phyloP scores from a whole-genome alignment of 2,797 vertebrate genomes.

The Falco biarmicus region DNA sequence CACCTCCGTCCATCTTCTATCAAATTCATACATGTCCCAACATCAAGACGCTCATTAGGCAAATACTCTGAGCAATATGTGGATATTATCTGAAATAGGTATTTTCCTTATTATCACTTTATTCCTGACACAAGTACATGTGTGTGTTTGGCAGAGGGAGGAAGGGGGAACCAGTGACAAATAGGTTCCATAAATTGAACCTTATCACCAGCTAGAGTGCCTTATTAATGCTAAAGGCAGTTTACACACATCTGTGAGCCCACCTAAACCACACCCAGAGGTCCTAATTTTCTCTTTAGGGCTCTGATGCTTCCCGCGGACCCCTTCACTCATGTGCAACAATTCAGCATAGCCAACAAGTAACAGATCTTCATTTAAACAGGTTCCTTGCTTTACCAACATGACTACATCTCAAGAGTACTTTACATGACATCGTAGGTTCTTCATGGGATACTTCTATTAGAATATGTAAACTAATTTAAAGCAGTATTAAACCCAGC shows the following conservation, averaged over 20 bases:
- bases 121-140: not conserved
- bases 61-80: not conserved
- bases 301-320: not conserved
- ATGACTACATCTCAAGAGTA: slow-evolving; percentile 26
- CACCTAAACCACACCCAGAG: slow-evolving; percentile 18
- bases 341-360: not conserved
- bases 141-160: not conserved
- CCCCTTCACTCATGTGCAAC: not conserved
- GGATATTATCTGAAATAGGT: not conserved
- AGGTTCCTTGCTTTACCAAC: slow-evolving; percentile 3
- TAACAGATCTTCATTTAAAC: slow-evolving; percentile 22
- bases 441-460: slow-evolving; percentile 34
- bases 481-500: slow-evolving; percentile 6
- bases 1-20: not conserved
- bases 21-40: not conserved
- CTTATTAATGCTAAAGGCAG: not conserved
- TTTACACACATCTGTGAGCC: slow-evolving; percentile 15
- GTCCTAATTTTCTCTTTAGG: slow-evolving; percentile 13
- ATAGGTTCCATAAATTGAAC: not conserved
- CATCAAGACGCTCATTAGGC: not conserved
- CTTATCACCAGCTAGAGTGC: not conserved
- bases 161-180: not conserved
- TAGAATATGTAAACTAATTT: slow-evolving; percentile 13
- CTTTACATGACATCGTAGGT: not conserved
- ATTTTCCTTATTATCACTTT: slow-evolving; percentile 15